phyloP scores from a whole-genome alignment of 2,113 vertebrate species.

The Callipepla squamata region DNA sequence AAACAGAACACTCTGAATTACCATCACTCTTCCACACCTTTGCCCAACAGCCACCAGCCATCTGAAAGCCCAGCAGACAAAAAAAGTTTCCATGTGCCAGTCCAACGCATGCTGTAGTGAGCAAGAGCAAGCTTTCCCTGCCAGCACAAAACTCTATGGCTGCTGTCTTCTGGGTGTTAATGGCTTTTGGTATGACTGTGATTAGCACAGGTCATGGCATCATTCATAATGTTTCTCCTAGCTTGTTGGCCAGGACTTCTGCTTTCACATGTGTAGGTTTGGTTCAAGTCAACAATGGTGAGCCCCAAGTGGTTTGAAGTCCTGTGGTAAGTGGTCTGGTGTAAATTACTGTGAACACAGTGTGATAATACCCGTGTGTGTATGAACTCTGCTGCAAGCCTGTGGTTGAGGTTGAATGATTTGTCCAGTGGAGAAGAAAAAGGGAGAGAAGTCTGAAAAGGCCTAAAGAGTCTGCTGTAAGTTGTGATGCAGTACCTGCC shows the following conservation, averaged over 20 bases:
- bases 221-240: not conserved
- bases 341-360: not conserved
- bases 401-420: not conserved
- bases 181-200: not conserved
- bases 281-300: not conserved
- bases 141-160: not conserved
- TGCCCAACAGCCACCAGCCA: not conserved
- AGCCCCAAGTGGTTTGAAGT: not conserved
- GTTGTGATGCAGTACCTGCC: not conserved
- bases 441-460: not conserved
- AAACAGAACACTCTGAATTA: not conserved
- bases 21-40: not conserved
- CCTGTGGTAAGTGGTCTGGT: not conserved
- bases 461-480: not conserved
- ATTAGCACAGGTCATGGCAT: not conserved
- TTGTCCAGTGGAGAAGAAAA: not conserved
- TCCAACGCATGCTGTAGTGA: not conserved
- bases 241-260: not conserved
- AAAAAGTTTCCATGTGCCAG: not conserved
- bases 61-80: not conserved
- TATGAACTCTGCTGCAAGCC: fast-evolving
- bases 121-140: not conserved
- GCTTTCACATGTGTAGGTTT: not conserved
- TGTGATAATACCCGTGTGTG: not conserved
- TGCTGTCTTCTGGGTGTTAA: not conserved